Conservation (phyloP, 2,888 invertebrate species). For the Drosophila stalkeri region DNA sequence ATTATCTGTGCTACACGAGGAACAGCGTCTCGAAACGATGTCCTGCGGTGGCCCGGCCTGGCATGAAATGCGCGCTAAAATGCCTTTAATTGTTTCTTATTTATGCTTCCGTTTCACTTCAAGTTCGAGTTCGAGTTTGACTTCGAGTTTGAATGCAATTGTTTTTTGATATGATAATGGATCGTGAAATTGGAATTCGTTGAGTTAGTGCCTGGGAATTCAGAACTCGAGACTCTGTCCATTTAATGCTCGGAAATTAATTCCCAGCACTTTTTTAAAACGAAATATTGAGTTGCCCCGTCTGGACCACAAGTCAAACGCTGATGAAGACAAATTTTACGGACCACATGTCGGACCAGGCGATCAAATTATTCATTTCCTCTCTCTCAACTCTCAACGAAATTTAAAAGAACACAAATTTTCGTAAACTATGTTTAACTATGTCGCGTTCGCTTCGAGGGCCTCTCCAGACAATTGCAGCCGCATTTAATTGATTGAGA, state of each 20-base stretch:
- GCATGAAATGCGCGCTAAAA: conserved; percentile 72
- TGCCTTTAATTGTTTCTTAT: conserved; percentile 78
- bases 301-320: conserved; percentile 37
- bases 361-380: conserved; percentile 73
- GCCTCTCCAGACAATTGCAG: conserved; percentile 71
- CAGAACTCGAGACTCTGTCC: background rate
- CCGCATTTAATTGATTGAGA: conserved; percentile 70
- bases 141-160: conserved; percentile 31
- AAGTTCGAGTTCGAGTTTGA: conserved; percentile 3
- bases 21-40: conserved; percentile 27
- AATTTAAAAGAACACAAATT: conserved; percentile 50
- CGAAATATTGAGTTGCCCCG: conserved; percentile 13
- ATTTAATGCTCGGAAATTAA: conserved; percentile 6
- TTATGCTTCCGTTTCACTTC: conserved; percentile 63
- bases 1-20: conserved; percentile 65
- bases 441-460: conserved; percentile 37
- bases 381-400: conserved; percentile 33
- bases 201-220: conserved; percentile 15
- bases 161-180: conserved; percentile 54
- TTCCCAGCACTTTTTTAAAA: conserved; percentile 32
- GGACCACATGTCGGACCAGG: conserved; percentile 21
- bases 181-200: conserved; percentile 49
- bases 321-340: conserved; percentile 72
- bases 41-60: conserved; percentile 53
- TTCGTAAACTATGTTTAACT: conserved; percentile 36